Evolutionary conservation across 2,113 vertebrate species (phyloP).

Genomic region (Toxotes chatareus): DNA sequence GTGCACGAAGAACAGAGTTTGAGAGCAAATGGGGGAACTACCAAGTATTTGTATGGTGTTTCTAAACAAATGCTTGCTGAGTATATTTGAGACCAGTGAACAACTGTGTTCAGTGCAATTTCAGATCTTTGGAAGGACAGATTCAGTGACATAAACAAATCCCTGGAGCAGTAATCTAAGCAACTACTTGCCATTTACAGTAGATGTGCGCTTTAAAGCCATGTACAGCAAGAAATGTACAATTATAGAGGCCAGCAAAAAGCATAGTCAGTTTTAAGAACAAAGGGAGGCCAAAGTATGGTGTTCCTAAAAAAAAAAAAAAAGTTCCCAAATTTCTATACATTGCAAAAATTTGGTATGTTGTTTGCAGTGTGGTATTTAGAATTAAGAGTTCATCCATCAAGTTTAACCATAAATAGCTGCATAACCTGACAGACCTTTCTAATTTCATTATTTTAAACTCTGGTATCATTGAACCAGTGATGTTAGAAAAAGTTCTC

Average conservation of each 20-base stretch:
- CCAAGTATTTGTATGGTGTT: too few relatives aligned
- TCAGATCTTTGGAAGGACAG: neutral
- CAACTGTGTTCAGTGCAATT: neutral
- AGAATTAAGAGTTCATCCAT: too few relatives aligned
- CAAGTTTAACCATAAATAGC: too few relatives aligned
- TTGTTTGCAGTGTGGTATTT: neutral
- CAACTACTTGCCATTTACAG: neutral
- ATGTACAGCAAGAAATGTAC: neutral
- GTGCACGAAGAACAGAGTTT: neutral
- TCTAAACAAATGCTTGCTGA: too few relatives aligned
- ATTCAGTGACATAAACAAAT: neutral
- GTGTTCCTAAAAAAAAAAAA: neutral
- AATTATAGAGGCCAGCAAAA: neutral
- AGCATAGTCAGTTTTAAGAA: too few relatives aligned
- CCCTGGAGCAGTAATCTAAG: neutral
- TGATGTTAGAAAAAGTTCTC: neutral
- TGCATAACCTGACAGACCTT: neutral
- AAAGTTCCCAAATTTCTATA: neutral
- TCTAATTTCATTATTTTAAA: neutral
- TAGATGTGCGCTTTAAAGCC: neutral
- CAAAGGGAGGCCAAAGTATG: neutral
- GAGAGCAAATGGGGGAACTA: neutral
- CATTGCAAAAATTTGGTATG: neutral
- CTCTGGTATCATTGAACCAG: neutral
- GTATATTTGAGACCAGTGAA: neutral